These are phyloP conservation scores for Pterocles orientalis DNA, from an alignment of 2,113 vertebrate genomes.

Conservation along the genomic window DNA sequence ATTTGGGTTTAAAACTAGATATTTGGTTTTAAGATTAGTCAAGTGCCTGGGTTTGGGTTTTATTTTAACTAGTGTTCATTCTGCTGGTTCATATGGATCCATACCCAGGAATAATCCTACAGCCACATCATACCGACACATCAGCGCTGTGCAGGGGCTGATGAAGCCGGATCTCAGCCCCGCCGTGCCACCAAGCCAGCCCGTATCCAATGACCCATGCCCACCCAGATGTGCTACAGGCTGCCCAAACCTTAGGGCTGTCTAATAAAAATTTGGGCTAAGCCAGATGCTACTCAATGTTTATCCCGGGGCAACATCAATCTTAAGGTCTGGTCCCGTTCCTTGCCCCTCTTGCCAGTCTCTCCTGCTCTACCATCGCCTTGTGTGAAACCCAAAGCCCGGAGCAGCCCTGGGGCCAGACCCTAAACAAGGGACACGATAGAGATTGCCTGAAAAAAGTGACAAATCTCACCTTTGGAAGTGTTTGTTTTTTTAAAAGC, in stretches of 20 bases:
- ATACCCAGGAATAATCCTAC: background rate
- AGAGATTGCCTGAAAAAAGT: background rate
- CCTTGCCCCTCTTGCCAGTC: background rate
- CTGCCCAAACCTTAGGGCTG: background rate
- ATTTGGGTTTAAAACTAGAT: too few species aligned
- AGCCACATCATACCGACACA: rapidly evolving
- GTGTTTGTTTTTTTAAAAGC: background rate
- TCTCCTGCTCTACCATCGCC: background rate
- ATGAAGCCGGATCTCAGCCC: background rate
- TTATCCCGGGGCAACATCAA: background rate
- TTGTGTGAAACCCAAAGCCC: background rate
- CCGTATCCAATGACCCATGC: background rate
- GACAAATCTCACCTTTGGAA: background rate
- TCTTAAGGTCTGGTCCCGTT: rapidly evolving
- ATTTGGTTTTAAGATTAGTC: background rate
- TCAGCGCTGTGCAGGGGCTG: background rate
- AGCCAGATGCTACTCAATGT: background rate
- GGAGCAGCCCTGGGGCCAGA: background rate
- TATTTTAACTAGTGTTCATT: background rate
- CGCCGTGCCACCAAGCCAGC: background rate
- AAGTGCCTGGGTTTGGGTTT: background rate
- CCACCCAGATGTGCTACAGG: background rate
- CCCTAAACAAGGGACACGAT: rapidly evolving
- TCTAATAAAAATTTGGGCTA: background rate
- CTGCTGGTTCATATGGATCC: background rate